Evolutionary conservation across 2,797 vertebrate genomes (phyloP), one percentile per base, ranked within the genome.

Genomic region (Falco concolor): DNA sequence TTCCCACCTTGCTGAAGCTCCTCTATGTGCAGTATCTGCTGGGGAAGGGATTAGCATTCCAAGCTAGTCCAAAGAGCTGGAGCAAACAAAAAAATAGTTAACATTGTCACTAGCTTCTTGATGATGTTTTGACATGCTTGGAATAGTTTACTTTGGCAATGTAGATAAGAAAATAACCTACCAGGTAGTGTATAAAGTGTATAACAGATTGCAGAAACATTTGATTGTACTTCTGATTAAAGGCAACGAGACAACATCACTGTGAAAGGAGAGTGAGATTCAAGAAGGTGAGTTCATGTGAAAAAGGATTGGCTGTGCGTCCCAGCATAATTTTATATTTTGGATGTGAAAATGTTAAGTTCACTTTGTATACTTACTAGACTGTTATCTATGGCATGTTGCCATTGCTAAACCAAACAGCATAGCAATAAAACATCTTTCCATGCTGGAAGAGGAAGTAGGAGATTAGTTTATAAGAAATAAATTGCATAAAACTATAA

Each of bases 391-490:
- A 24, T 61, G 45, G 89, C 89, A 87, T 22, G 15, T 34, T 89
- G 93, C 87, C 75, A 85, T 86, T 85, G 47, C 32, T 90, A 91
- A 95, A 87, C 63, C 69, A 91, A 96, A 64, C 38, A 89, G 50
- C 32, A 76, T 10, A 92, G 50, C 56, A 90, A 76, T 96, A 75
- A 73, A 95, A 64, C 21, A 70, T 74, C 56, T 84, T 85, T 87
- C 65, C 49, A 67, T 73, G 47, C 24, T 87, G 53, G 42, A 89
- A 90, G 56, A 96, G 89, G 84, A 96, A 97, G 72, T 70, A 80
- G 57, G 34, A 93, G 85, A 96, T 84, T 93, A 90, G 38, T 95
- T 96, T 96, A 81, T 76, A 86, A 86, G 73, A 94, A 96, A 93
- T 79, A 87, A 93, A 91, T 84, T 85, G 20, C 67, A 90, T 80